Percentiles rank a stretch among this genome's conserved stretches.
phyloP scores from a whole-genome alignment of 2,888 invertebrate genomes.

The Lasius platythorax region DNA sequence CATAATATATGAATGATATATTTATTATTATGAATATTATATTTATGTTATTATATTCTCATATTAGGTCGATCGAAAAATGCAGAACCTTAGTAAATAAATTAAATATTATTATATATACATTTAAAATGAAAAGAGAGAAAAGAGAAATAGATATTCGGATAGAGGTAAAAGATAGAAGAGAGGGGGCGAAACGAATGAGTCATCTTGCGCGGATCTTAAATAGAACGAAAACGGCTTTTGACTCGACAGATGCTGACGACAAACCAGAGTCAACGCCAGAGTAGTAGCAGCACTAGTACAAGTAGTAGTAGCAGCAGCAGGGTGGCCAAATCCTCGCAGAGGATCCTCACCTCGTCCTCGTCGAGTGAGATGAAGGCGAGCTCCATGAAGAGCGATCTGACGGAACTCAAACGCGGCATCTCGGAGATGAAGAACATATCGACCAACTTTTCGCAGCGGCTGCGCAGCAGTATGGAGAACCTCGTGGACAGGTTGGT shows the following conservation, averaged over 20 bases:
- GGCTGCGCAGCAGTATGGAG: slow-evolving; percentile 92
- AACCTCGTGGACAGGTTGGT: slow-evolving; percentile 91
- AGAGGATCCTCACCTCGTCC: slow-evolving; percentile 87
- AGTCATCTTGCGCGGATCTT: slow-evolving; percentile 75
- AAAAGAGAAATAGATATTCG: slow-evolving; percentile 30
- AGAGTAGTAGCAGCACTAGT: slow-evolving; percentile 87
- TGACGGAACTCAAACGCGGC: slow-evolving; percentile 93
- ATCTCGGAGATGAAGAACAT: slow-evolving; percentile 95
- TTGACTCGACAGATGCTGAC: slow-evolving; percentile 83
- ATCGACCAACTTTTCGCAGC: slow-evolving; percentile 85
- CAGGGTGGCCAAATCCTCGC: slow-evolving; percentile 86
- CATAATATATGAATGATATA: background rate
- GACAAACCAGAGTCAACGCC: slow-evolving; percentile 83
- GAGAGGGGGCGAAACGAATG: slow-evolving; percentile 59
- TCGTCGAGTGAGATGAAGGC: slow-evolving; percentile 92
- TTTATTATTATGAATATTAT: background rate
- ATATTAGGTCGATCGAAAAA: background rate
- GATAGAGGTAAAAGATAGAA: slow-evolving; percentile 32
- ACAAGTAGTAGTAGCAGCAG: slow-evolving; percentile 85
- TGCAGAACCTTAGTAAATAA: background rate
- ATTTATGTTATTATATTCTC: background rate
- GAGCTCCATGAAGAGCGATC: slow-evolving; percentile 93
- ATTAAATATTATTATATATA: background rate
- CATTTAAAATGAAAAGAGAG: background rate
- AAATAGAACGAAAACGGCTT: slow-evolving; percentile 80